These are phyloP conservation scores for Polymixis flavicincta DNA, from an alignment of 2,888 invertebrate species.

Conservation along the genomic window DNA sequence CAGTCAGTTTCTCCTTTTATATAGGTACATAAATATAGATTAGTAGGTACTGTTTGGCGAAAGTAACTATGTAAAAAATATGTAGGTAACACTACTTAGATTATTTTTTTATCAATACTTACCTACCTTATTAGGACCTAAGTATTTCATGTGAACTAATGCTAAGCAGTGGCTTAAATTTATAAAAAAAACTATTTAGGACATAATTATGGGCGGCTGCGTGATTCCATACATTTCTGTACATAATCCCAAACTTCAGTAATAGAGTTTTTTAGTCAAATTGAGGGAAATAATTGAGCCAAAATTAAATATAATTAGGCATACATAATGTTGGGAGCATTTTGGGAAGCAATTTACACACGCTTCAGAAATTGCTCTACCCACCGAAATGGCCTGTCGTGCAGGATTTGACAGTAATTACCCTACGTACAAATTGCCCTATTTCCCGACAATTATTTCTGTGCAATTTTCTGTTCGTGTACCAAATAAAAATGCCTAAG, in stretches of 20 bases:
- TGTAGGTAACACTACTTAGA: too few relatives aligned
- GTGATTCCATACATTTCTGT: not conserved
- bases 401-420: slow-evolving; percentile 40
- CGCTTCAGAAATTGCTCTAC: slow-evolving; percentile 29
- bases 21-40: too few relatives aligned
- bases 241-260: not conserved
- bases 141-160: not conserved
- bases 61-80: too few relatives aligned
- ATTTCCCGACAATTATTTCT: slow-evolving; percentile 51
- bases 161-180: not conserved
- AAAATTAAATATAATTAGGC: slow-evolving; percentile 31
- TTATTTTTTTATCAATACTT: not conserved
- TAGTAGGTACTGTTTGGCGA: too few relatives aligned
- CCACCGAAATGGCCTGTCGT: slow-evolving; percentile 18
- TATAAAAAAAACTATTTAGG: not conserved
- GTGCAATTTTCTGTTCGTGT: slow-evolving; percentile 32
- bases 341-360: slow-evolving; percentile 32
- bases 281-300: slow-evolving; percentile 26
- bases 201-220: not conserved
- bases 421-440: slow-evolving; percentile 41
- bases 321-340: slow-evolving; percentile 3
- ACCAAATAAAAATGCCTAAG: slow-evolving; percentile 3
- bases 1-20: too few relatives aligned
- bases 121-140: not conserved
- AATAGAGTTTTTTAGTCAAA: slow-evolving; percentile 35